Evolutionary conservation across 2,113 vertebrate genomes (phyloP).

Genomic region (Speoplatyrhinus poulsoni): DNA sequence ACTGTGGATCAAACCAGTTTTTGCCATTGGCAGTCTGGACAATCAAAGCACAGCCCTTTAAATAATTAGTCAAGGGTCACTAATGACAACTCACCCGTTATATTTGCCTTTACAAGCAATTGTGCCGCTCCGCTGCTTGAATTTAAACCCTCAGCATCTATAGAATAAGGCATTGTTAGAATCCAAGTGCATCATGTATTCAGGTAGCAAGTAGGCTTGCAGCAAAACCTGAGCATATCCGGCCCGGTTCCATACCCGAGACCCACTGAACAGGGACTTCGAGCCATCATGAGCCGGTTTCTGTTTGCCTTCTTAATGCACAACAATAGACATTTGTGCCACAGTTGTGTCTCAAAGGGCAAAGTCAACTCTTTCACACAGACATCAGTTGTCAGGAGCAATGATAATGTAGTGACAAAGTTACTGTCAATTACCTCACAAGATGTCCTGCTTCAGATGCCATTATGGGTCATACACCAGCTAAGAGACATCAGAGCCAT

Average conservation of each 20-base stretch:
- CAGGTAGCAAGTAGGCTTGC: not conserved
- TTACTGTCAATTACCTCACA: no score
- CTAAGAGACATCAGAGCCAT: no score
- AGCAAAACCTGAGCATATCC: slow-evolving; percentile 34
- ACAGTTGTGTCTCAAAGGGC: slow-evolving; percentile 62
- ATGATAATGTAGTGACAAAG: no score
- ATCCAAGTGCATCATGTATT: no score
- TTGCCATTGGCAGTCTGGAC: not conserved
- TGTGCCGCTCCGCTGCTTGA: not conserved
- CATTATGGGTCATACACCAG: no score
- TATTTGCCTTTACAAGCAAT: not conserved
- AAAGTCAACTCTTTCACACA: not conserved
- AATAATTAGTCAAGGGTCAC: not conserved
- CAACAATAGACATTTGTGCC: slow-evolving; percentile 59
- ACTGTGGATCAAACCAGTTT: not conserved
- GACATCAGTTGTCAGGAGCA: no score
- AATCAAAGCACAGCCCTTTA: not conserved
- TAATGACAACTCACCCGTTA: not conserved
- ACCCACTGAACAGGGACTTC: slow-evolving; percentile 41
- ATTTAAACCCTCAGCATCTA: not conserved
- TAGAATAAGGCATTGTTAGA: not conserved
- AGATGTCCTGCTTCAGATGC: no score
- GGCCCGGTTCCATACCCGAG: slow-evolving; percentile 69
- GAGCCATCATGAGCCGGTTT: slow-evolving; percentile 63
- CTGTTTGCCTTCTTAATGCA: slow-evolving; percentile 61